These are phyloP conservation scores for Microcaecilia unicolor DNA, from an alignment of 2,797 vertebrate genomes.

Conservation along the genomic window DNA sequence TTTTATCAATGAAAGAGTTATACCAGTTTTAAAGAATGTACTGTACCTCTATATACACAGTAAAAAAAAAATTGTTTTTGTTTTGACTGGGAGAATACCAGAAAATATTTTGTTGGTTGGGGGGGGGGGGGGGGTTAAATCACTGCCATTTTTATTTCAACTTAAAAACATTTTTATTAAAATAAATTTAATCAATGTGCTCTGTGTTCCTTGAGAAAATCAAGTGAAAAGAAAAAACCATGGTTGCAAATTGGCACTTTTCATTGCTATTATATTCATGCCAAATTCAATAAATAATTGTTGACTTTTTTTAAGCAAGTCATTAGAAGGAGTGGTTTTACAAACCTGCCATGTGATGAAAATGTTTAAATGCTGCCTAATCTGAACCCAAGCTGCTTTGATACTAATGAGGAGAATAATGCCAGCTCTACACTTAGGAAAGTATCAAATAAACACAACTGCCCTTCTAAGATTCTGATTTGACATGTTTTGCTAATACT, in stretches of 20 bases:
- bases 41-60: too few species aligned
- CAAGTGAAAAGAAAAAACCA: not conserved
- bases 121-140: too few species aligned
- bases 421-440: conserved; percentile 7
- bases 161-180: too few species aligned
- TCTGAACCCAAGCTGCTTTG: too few species aligned
- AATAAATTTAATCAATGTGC: too few species aligned
- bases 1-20: too few species aligned
- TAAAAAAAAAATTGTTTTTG: too few species aligned
- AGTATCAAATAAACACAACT: conserved; percentile 14
- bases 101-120: too few species aligned
- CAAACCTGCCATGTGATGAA: conserved; percentile 10
- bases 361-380: not conserved
- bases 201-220: too few species aligned
- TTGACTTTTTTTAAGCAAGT: conserved; percentile 9
- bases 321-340: conserved; percentile 15
- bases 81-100: too few species aligned
- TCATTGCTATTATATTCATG: conserved; percentile 11
- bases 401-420: not conserved
- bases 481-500: conserved; percentile 2
- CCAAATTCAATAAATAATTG: conserved; percentile 25
- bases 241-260: conserved; percentile 4
- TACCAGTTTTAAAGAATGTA: too few species aligned
- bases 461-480: conserved; percentile 4
- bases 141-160: too few species aligned